These are phyloP conservation scores for Ifrita kowaldi DNA, from an alignment of 2,113 vertebrate species.

Conservation along the genomic window DNA sequence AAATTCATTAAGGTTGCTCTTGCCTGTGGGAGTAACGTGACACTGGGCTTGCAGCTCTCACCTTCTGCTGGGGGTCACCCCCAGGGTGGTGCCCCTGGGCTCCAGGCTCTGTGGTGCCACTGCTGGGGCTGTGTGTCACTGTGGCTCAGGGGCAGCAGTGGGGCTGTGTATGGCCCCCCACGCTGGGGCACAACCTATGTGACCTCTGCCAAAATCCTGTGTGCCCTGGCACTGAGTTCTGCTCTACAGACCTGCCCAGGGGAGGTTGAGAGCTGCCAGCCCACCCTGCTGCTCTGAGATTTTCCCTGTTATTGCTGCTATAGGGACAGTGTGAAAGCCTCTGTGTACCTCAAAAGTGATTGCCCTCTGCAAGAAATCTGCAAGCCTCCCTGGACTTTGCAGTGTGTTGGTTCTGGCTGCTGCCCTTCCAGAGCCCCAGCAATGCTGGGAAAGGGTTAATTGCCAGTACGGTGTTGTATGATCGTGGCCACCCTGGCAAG, in stretches of 20 bases:
- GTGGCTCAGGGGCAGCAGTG: rapidly evolving
- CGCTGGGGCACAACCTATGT: rapidly evolving
- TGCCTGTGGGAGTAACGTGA: neutral
- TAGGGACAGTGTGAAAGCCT: neutral
- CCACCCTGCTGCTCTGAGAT: no score
- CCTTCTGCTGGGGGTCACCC: neutral
- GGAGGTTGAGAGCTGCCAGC: neutral
- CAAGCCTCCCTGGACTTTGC: neutral
- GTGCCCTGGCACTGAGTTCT: neutral
- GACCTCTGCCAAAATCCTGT: rapidly evolving
- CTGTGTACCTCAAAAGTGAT: rapidly evolving
- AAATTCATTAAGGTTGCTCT: neutral
- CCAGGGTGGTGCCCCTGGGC: rapidly evolving
- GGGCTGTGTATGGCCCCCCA: neutral
- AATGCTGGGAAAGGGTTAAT: neutral
- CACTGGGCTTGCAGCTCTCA: neutral
- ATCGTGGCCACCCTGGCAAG: rapidly evolving
- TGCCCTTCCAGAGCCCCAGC: neutral
- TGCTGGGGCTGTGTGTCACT: neutral
- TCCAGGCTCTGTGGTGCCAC: neutral
- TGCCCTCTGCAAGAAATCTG: rapidly evolving
- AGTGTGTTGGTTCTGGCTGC: rapidly evolving
- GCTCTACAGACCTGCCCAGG: neutral
- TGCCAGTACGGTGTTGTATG: rapidly evolving
- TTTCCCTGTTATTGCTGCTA: neutral